Evolutionary conservation across 37 sponge, comb jelly and placozoan genomes (phyloP), one percentile per base, ranked within the genome.

Genomic region (Oopsacas minuta): DNA sequence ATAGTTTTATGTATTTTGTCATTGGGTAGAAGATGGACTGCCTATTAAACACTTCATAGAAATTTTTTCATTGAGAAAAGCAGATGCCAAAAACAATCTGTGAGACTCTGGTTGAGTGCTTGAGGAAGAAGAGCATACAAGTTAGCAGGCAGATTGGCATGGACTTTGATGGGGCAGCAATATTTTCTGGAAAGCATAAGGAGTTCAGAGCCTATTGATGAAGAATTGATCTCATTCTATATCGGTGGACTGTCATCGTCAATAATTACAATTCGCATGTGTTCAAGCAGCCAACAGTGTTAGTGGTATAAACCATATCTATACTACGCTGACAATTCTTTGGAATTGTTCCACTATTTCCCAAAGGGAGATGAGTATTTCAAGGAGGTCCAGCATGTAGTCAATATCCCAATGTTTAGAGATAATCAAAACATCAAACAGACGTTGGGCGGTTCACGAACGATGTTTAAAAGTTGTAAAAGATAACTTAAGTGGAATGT

Each of bases 131-230:
- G 69, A 61, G 84, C 35, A 69, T 87, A 37, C 85, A 87, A 30
- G 38, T 87, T 8, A 82, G 52, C 36, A 87, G 36, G 51, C 52
- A 84, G 37, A 39, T 87, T 12, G 91, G 91, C 52, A 82, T 88
- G 85, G 89, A 89, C 34, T 91, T 88, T 81, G 87, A 91, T 88
- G 89, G 91, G 84, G 89, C 89, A 86, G 82, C 82, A 22, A 88
- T 87, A 39, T 91, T 89, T 46, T 88, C 89, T 30, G 91, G 91
- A 22, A 85, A 30, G 52, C 35, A 42, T 83, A 35, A 83, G 91
- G 87, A 36, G 87, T 91, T 36, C 91, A 91, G 39, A 37, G 49
- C 36, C 36, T 75, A 81, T 34, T 86, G 22, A 88, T 83, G 46
- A 82, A 75, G 38, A 28, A 81, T 85, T 49, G 87, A 85, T 87